Evolutionary conservation across 2,113 vertebrate species (phyloP).

Genomic region (Centropus bengalensis): DNA sequence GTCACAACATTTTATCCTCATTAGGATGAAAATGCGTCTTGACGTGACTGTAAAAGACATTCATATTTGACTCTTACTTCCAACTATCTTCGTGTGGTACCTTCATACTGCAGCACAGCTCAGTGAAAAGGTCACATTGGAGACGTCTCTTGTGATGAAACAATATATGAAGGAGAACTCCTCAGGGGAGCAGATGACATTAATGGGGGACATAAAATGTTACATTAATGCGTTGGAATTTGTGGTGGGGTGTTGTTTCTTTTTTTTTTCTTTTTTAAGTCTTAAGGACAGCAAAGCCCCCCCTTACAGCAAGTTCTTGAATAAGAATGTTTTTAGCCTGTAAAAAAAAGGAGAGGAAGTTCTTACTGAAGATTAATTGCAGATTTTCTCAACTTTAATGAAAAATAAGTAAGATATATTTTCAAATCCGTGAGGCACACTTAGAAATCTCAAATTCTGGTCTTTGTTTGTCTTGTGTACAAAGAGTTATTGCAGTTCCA

Average conservation of each 20-base stretch:
- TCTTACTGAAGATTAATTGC: neutral
- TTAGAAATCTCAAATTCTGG: neutral
- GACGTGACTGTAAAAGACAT: neutral
- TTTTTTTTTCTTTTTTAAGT: neutral
- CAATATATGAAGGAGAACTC: neutral
- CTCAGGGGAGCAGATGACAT: constrained; percentile 10
- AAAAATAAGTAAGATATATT: fast-evolving
- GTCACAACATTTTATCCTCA: neutral
- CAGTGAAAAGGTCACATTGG: constrained; percentile 21
- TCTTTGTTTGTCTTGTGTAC: neutral
- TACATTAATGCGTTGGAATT: neutral
- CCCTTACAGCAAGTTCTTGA: neutral
- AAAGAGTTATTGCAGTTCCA: neutral
- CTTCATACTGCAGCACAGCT: neutral
- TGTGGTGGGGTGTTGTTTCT: fast-evolving
- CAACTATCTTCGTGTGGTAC: neutral
- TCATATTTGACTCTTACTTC: neutral
- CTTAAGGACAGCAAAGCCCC: neutral
- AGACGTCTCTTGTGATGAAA: neutral
- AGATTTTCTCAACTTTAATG: neutral
- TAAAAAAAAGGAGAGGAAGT: neutral
- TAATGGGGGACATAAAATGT: neutral
- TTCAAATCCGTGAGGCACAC: neutral
- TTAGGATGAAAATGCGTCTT: neutral
- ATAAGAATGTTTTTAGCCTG: neutral